These are phyloP conservation scores for Caenorhabditis panamensis DNA, from an alignment of 2,888 invertebrate species.

Conservation along the genomic window DNA sequence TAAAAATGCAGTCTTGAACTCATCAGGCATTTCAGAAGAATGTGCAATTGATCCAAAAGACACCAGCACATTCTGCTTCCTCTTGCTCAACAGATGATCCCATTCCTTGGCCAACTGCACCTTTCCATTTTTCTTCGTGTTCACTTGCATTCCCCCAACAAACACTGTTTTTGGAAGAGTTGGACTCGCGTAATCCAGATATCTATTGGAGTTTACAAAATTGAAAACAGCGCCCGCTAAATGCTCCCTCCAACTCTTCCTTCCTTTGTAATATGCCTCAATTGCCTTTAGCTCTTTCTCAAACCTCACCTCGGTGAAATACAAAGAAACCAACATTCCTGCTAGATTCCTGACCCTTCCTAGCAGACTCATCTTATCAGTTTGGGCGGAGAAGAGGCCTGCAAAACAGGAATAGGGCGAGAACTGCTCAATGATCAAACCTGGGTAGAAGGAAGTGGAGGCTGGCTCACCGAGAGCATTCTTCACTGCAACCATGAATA, in stretches of 20 bases:
- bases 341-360: constrained; percentile 30
- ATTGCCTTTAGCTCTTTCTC: constrained; percentile 7
- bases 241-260: constrained; percentile 8
- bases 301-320: neutral
- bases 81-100: constrained; percentile 27
- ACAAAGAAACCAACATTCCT: neutral
- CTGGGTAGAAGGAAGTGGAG: constrained; percentile 30
- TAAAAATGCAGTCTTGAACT: constrained; percentile 35
- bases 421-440: no score
- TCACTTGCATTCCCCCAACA: constrained; percentile 60
- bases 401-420: neutral
- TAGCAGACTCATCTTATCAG: constrained; percentile 27
- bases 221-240: constrained; percentile 32
- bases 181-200: constrained; percentile 54
- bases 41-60: constrained; percentile 60
- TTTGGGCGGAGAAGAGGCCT: constrained; percentile 9
- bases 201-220: constrained; percentile 56
- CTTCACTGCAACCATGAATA: constrained; percentile 29
- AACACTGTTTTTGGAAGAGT: constrained; percentile 55
- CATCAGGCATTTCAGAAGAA: constrained; percentile 33
- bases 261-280: constrained; percentile 11
- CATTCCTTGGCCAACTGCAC: constrained; percentile 35
- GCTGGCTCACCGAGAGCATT: constrained; percentile 44
- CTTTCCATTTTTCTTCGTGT: constrained; percentile 40
- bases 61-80: constrained; percentile 47